These are phyloP conservation scores for Cynaeus angustus DNA, from an alignment of 2,888 invertebrate genomes.

Conservation along the genomic window DNA sequence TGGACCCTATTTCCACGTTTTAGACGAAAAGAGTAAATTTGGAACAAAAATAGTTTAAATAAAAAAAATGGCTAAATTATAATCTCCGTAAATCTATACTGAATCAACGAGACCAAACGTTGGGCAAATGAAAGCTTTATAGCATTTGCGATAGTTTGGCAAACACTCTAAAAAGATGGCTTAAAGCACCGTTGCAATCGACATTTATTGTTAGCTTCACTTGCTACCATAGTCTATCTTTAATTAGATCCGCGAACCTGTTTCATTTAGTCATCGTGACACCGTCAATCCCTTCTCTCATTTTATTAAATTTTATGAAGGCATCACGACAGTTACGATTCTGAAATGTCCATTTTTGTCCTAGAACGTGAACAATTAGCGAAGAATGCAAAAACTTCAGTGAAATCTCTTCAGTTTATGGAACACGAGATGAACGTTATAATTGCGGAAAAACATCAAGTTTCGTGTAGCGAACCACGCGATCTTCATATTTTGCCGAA, in stretches of 20 bases:
- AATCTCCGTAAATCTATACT: no score
- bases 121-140: no score
- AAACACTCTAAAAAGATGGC: no score
- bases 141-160: no score
- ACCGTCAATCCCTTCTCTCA: not conserved
- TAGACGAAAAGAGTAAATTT: no score
- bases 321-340: slow-evolving; percentile 40
- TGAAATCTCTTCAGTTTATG: slow-evolving; percentile 37
- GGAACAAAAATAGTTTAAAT: no score
- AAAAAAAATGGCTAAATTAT: no score
- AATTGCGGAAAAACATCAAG: slow-evolving; percentile 44
- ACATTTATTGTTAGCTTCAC: not conserved
- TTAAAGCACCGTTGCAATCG: no score
- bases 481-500: slow-evolving; percentile 56
- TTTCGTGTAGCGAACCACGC: slow-evolving; percentile 58
- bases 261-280: slow-evolving; percentile 16
- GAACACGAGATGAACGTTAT: slow-evolving; percentile 52
- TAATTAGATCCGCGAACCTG: slow-evolving; percentile 14
- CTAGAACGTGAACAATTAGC: slow-evolving; percentile 52
- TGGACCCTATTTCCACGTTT: no score
- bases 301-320: slow-evolving; percentile 48
- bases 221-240: not conserved
- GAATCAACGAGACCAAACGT: no score
- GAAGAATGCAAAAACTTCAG: slow-evolving; percentile 45
- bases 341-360: slow-evolving; percentile 42